These are phyloP conservation scores for Agriopis leucophaearia DNA, from an alignment of 2,888 invertebrate genomes.

Conservation along the genomic window DNA sequence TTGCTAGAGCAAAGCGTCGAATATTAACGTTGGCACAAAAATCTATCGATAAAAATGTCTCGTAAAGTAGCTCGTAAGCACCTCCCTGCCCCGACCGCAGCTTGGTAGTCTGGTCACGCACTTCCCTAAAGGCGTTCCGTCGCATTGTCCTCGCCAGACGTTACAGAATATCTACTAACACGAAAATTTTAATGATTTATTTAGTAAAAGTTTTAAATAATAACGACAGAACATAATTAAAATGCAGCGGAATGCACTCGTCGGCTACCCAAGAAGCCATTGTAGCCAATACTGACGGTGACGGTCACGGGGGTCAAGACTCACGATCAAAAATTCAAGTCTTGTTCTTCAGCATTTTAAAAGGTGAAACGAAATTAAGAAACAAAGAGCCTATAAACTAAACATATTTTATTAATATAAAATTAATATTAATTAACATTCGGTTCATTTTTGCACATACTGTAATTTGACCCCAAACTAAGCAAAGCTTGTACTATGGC, in stretches of 20 bases:
- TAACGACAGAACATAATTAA: conserved; percentile 47
- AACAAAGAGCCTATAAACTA: background rate
- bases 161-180: conserved; percentile 55
- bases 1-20: conserved; percentile 35
- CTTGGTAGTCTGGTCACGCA: conserved; percentile 79
- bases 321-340: conserved; percentile 6
- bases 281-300: conserved; percentile 26
- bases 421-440: too few relatives aligned
- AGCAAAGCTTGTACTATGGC: too few relatives aligned
- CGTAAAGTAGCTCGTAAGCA: conserved; percentile 22
- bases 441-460: too few relatives aligned
- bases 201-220: conserved; percentile 45
- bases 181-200: conserved; percentile 44
- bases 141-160: conserved; percentile 68
- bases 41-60: conserved; percentile 46
- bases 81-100: conserved; percentile 53
- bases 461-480: too few relatives aligned
- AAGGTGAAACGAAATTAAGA: background rate
- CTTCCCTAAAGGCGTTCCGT: conserved; percentile 79
- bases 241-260: conserved; percentile 39
- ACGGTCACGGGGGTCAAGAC: background rate
- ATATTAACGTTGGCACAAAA: conserved; percentile 22
- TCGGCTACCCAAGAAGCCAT: conserved; percentile 35
- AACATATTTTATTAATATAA: too few relatives aligned
- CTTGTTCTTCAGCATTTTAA: conserved; percentile 1